phyloP scores from a whole-genome alignment of 2,888 invertebrate genomes.

The Melieria crassipennis region DNA sequence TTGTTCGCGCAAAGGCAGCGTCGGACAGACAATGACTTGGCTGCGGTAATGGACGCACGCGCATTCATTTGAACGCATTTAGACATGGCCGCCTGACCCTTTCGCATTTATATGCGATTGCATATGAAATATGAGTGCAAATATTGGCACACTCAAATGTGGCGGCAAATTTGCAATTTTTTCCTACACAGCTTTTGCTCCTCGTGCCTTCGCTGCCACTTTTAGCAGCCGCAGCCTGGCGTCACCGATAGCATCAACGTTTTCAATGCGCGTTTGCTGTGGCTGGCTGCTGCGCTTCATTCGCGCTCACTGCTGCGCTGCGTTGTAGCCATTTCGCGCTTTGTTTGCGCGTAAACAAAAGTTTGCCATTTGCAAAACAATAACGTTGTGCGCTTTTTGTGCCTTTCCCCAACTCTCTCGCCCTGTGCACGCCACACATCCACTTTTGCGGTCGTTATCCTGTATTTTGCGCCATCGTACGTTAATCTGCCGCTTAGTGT shows the following conservation, averaged over 20 bases:
- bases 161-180: background rate
- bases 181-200: background rate
- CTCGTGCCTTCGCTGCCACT: background rate
- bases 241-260: background rate
- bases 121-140: constrained; percentile 5
- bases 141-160: background rate
- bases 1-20: too few species aligned
- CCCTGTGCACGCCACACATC: background rate
- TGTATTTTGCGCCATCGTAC: constrained; percentile 1
- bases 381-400: constrained; percentile 13
- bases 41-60: too few species aligned
- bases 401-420: background rate
- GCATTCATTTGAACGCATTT: too few species aligned
- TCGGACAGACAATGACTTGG: too few species aligned
- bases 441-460: constrained; percentile 21
- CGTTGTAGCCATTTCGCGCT: constrained; percentile 16
- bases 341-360: constrained; percentile 11
- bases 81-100: background rate
- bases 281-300: background rate
- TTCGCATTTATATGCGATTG: background rate
- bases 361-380: constrained; percentile 9
- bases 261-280: background rate
- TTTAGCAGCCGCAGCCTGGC: background rate
- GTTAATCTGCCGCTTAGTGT: background rate
- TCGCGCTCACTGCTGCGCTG: background rate